Evolutionary conservation across 2,113 vertebrate species (phyloP).

Genomic region (Sinosuthora webbiana): DNA sequence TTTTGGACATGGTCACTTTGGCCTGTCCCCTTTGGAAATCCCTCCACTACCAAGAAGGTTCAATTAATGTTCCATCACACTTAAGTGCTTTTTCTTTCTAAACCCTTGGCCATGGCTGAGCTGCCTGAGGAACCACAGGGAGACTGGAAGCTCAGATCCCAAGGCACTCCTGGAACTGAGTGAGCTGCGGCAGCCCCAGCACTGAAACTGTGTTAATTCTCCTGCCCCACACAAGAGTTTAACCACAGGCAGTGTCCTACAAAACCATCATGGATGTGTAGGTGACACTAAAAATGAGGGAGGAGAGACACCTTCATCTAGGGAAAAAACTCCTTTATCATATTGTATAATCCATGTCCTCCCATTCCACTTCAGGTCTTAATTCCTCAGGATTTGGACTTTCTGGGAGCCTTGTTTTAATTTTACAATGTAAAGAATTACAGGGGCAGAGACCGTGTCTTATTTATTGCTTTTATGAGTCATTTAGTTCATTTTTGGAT

Average conservation of each 20-base stretch:
- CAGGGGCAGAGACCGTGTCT: not conserved
- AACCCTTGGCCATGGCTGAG: not conserved
- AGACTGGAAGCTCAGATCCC: not conserved
- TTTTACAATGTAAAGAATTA: not conserved
- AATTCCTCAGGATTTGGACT: not conserved
- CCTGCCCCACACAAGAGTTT: not conserved
- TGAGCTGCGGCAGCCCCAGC: not conserved
- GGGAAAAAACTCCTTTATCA: not conserved
- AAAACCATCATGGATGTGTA: not conserved
- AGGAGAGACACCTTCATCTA: not conserved
- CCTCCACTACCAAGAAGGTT: not conserved
- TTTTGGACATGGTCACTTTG: not conserved
- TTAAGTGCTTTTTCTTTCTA: not conserved
- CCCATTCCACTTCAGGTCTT: not conserved
- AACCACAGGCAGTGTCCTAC: not conserved
- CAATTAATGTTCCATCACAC: not conserved
- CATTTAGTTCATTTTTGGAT: conserved; percentile 30
- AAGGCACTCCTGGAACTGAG: not conserved
- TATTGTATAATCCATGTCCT: fast-evolving
- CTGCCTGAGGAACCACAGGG: not conserved
- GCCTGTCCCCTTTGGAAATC: not conserved
- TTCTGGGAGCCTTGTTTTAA: not conserved
- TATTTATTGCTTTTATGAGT: conserved; percentile 47
- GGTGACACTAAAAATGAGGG: not conserved
- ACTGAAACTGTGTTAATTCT: fast-evolving